phyloP scores from a whole-genome alignment of 2,888 invertebrate genomes.

The Cephus pygmeus region DNA sequence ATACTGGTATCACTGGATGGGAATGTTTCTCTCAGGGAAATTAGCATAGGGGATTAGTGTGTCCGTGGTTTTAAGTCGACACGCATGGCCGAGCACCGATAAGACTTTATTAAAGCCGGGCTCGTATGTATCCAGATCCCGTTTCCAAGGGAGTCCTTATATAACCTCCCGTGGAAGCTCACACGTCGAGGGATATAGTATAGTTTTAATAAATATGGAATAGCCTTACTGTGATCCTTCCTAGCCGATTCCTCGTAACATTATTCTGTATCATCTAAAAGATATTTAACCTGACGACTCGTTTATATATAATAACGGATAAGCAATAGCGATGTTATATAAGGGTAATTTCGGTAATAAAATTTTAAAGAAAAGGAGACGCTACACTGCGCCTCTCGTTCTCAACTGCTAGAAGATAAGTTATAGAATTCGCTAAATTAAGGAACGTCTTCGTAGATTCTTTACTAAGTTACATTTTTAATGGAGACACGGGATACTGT shows the following conservation, averaged over 20 bases:
- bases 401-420: neutral
- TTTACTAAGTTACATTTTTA: neutral
- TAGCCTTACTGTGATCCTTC: neutral
- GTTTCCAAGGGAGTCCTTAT: neutral
- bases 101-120: constrained; percentile 59
- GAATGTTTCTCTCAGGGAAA: constrained; percentile 25
- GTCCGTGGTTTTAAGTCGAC: constrained; percentile 56
- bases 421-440: neutral
- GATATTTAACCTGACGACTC: neutral
- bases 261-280: neutral
- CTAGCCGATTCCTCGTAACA: neutral
- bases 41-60: constrained; percentile 58
- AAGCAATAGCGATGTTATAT: neutral
- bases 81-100: constrained; percentile 58
- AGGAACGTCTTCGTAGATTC: neutral
- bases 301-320: neutral
- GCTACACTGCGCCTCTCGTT: neutral
- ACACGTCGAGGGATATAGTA: constrained; percentile 20
- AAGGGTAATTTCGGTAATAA: neutral
- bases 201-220: constrained; percentile 14
- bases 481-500: neutral
- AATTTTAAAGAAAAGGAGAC: neutral
- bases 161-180: neutral
- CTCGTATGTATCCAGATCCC: constrained; percentile 48
- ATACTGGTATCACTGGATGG: neutral